These are phyloP conservation scores for Lysandra bellargus DNA, from an alignment of 2,888 invertebrate species.

Conservation along the genomic window DNA sequence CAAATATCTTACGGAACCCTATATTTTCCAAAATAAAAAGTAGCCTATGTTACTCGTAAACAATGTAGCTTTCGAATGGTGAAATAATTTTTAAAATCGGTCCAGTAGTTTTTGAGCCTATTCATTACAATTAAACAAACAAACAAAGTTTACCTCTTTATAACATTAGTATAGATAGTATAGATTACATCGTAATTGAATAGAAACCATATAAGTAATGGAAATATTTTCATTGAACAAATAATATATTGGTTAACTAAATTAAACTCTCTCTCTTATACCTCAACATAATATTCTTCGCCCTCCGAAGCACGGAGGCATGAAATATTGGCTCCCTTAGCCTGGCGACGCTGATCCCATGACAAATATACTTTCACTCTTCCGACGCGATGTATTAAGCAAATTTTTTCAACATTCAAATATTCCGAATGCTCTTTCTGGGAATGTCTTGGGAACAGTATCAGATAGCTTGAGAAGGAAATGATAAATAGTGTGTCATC, in stretches of 20 bases:
- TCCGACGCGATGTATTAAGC: constrained; percentile 46
- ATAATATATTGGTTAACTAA: neutral
- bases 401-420: constrained; percentile 24
- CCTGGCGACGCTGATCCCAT: constrained; percentile 55
- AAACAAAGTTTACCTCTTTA: too few relatives aligned
- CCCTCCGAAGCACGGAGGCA: constrained; percentile 64
- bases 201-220: too few relatives aligned
- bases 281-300: constrained; percentile 35
- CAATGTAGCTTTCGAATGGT: too few relatives aligned
- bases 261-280: neutral
- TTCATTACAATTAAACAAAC: too few relatives aligned
- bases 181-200: too few relatives aligned
- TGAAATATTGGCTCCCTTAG: constrained; percentile 60
- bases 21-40: too few relatives aligned
- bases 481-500: neutral
- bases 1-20: too few relatives aligned
- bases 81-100: too few relatives aligned
- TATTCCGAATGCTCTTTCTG: neutral
- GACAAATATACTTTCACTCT: constrained; percentile 60
- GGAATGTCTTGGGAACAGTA: neutral
- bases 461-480: neutral
- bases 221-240: too few relatives aligned
- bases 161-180: too few relatives aligned
- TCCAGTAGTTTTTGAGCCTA: too few relatives aligned
- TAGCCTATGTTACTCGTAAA: too few relatives aligned